phyloP scores from a whole-genome alignment of 2,113 vertebrate species.

The Varanus salvator region DNA sequence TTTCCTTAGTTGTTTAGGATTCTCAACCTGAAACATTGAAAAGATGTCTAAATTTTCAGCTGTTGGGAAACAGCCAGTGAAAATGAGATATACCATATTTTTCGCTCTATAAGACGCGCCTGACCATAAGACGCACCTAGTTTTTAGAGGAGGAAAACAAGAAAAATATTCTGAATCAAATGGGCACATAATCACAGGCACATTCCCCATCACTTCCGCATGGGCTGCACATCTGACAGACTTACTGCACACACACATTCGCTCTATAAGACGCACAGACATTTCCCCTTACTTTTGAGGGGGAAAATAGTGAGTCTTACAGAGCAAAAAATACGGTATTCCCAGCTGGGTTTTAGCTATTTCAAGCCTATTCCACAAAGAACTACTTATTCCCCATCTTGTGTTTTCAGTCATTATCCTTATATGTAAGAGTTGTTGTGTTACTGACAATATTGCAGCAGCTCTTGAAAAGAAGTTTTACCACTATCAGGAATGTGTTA shows the following conservation, averaged over 20 bases:
- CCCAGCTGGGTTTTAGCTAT: not conserved
- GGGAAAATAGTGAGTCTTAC: too few species aligned
- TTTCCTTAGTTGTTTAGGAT: not conserved
- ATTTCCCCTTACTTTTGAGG: too few species aligned
- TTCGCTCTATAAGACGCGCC: too few species aligned
- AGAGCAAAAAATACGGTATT: too few species aligned
- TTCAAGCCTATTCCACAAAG: not conserved
- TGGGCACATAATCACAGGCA: too few species aligned
- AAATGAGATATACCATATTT: not conserved
- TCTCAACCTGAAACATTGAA: not conserved
- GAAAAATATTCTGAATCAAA: too few species aligned
- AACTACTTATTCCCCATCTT: not conserved
- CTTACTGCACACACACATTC: too few species aligned
- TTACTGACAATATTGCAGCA: slow-evolving; percentile 37
- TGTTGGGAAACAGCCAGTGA: not conserved
- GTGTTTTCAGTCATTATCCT: not conserved
- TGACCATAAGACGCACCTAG: too few species aligned
- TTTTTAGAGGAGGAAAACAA: too few species aligned
- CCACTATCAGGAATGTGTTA: slow-evolving; percentile 43
- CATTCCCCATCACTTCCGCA: too few species aligned
- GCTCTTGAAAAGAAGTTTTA: not conserved
- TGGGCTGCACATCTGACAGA: too few species aligned
- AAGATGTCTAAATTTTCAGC: not conserved
- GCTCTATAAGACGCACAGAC: too few species aligned
- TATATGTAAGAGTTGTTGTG: slow-evolving; percentile 29